phyloP scores from a whole-genome alignment of 1,140 invertebrate genomes.

The Hirudo medicinalis region DNA sequence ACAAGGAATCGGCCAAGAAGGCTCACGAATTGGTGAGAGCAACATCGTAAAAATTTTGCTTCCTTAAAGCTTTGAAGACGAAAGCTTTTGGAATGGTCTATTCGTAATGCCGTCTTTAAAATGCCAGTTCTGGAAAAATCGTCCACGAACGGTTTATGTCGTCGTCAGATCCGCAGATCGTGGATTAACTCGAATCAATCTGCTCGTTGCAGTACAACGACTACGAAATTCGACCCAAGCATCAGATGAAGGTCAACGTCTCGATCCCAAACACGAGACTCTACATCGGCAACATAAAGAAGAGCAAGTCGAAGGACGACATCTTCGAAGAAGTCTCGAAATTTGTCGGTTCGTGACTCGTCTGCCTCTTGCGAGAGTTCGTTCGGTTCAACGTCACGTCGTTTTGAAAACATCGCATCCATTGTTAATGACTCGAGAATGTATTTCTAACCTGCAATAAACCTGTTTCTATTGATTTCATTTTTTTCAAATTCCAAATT shows the following conservation, averaged over 20 bases:
- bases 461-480: background rate
- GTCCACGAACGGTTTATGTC: too few relatives aligned
- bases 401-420: background rate
- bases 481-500: background rate
- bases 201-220: slow-evolving; percentile 73
- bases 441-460: background rate
- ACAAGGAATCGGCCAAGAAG: slow-evolving; percentile 73
- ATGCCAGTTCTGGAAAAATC: too few relatives aligned
- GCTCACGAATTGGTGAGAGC: slow-evolving; percentile 79
- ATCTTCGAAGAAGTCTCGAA: slow-evolving; percentile 98
- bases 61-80: too few relatives aligned
- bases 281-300: slow-evolving; percentile 99
- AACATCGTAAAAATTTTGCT: too few relatives aligned
- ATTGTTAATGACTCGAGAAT: background rate
- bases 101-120: slow-evolving; percentile 9
- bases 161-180: too few relatives aligned
- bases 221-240: slow-evolving; percentile 98
- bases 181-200: background rate
- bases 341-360: slow-evolving; percentile 77
- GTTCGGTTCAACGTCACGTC: too few relatives aligned
- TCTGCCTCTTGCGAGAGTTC: background rate
- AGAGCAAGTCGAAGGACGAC: slow-evolving; percentile 97
- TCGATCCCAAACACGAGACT: slow-evolving; percentile 99
- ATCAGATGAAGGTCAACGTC: slow-evolving; percentile 97
- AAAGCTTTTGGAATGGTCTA: too few relatives aligned